Evolutionary conservation across 2,888 invertebrate genomes (phyloP), one percentile per base, ranked within the genome.

Genomic region (Magallana nippona): DNA sequence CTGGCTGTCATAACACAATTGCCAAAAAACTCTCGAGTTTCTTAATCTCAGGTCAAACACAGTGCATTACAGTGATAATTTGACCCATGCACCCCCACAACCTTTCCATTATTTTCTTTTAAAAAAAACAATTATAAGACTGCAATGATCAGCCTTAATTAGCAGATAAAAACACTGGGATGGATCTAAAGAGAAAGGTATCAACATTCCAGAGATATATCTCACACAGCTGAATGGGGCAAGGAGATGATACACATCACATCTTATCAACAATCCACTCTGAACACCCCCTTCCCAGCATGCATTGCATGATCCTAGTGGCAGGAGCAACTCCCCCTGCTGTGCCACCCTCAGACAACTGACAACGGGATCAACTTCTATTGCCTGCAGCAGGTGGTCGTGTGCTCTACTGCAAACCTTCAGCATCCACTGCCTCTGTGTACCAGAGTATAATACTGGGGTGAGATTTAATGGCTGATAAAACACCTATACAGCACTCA

Each of bases 221-320:
- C 13, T 32, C 32, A 10, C 10, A 27, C 32, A 27, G 11, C 71
- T 27, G 1, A 27, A 15, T 22, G n/a, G 22, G 13, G 32, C 17
- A 32, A 71, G 22, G 27, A 63, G 27, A 71, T 27, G 71, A 71
- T 71, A 27, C 32, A 32, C 10, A 71, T 71, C 22, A 15, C 22
- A 13, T 3, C 71, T 71, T 19, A 71, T 71, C 71, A 71, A 27
- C 32, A 71, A 71, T 71, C 32, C 71, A 11, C 10, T 32, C 32
- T 32, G 32, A 71, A 71, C 71, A 71, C 71, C 63, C 71, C 32
- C 32, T 19, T 27, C 71, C 71, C 71, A 71, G 71, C 71, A 71
- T 71, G 71, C 71, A 71, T 71, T 71, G 71, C 27, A 71, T 71
- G 71, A 71, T 27, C 22, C 10, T 13, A 71, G 32, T 71, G 71